Base-by-base conservation (phyloP, 2,888 invertebrate genomes). In the Pseudococcus longispinus region DNA sequence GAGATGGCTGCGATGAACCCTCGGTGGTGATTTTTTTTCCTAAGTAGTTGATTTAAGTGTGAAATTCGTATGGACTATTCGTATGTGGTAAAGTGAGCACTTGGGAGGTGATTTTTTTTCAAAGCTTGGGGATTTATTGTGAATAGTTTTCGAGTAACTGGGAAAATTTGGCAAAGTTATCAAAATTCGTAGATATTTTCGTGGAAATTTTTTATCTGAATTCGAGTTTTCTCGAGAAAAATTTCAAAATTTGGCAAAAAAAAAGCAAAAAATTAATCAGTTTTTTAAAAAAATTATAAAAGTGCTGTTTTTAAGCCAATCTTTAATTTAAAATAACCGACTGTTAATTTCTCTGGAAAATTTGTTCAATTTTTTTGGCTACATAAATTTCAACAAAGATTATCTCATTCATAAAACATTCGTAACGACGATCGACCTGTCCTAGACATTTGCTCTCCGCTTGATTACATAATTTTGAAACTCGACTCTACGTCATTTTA, bases 401-500 rank as follows among this genome's bases (percentile, higher is more conserved):
- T 60, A 23, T 60, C 23, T 23, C 60, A 60, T 60, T 60, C 70
- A 70, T 70, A 70, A 70, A 70, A 70, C 29, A 60, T 23, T 23
- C 55, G 55, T 70, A 70, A 29, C 26, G 13, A 70, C 29, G 15
- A 8, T 15, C 51, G 18, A 51, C 29, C 11, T 29, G 70, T 29
- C 70, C 70, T 29, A 70, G 70, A 70, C 70, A 70, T 29, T 70
- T 70, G 29, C 70, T 70, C 18, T 15, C 8, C 70, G 18, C 70
- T 26, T 29, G 29, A 70, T 70, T 70, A 70, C 70, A 70, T 70
- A 70, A 70, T 70, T 70, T 70, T 70, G 70, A 70, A 70, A 70
- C 70, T 70, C 29, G 70, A 70, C 70, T 13, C 70, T 29, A 32
- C 70, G 70, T 70, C 70, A 70, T 70, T 70, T 29, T 70, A 70